Conservation (phyloP, 2,797 vertebrate species). For the Catharus ustulatus region DNA sequence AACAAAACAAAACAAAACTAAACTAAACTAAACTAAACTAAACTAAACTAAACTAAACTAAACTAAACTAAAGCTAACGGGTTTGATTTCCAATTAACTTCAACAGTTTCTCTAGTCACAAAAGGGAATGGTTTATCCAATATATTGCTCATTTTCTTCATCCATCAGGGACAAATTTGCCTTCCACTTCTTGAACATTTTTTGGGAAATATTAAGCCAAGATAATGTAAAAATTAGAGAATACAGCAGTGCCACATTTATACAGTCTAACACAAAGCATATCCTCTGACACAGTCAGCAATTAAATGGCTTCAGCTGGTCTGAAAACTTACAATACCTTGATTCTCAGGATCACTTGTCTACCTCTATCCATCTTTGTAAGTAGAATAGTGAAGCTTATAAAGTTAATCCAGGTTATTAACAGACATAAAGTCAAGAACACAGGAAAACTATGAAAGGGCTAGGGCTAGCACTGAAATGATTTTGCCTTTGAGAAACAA, state of each 20-base stretch:
- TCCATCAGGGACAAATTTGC: neutral
- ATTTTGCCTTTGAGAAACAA: slow-evolving; percentile 40
- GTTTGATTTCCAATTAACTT: neutral
- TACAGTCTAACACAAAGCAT: neutral
- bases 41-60: neutral
- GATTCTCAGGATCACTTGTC: neutral
- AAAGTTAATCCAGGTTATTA: neutral
- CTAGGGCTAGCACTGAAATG: neutral
- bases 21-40: neutral
- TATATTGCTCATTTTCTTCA: neutral
- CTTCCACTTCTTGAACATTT: neutral
- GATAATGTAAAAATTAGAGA: neutral
- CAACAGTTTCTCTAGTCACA: neutral
- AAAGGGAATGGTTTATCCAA: neutral
- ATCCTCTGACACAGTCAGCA: neutral
- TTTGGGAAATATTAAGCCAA: neutral
- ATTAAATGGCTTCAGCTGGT: neutral
- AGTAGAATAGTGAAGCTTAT: neutral
- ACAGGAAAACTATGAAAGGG: neutral
- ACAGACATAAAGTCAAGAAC: neutral
- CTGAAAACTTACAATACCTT: neutral
- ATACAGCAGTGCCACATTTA: neutral
- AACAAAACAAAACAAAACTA: neutral
- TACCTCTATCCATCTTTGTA: neutral
- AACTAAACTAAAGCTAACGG: neutral